These are phyloP conservation scores for Lordiphosa collinella DNA, from an alignment of 1,140 invertebrate species.

Conservation along the genomic window DNA sequence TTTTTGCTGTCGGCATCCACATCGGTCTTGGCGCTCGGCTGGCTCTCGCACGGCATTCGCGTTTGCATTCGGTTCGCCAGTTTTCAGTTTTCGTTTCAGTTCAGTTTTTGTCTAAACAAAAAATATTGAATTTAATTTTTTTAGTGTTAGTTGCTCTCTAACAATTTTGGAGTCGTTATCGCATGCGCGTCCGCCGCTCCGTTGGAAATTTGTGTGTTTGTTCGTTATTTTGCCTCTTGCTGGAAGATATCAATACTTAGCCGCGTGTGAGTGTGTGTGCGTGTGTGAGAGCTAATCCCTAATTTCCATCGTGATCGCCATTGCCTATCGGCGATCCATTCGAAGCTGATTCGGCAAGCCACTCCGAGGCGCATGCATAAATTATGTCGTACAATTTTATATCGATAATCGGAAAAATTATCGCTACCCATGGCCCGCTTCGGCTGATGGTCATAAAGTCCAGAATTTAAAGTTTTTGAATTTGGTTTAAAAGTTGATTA, in stretches of 20 bases:
- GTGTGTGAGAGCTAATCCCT: slow-evolving; percentile 7
- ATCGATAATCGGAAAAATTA: slow-evolving; percentile 35
- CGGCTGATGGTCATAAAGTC: slow-evolving; percentile 49
- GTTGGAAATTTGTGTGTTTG: slow-evolving; percentile 15
- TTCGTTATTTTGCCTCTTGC: slow-evolving; percentile 10
- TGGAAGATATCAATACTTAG: background rate
- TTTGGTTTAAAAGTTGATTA: slow-evolving; percentile 62
- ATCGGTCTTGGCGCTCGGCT: slow-evolving; percentile 21
- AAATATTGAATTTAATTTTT: slow-evolving; percentile 80
- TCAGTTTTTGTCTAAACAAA: slow-evolving; percentile 78
- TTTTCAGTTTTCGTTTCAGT: slow-evolving; percentile 61
- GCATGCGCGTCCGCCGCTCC: slow-evolving; percentile 70
- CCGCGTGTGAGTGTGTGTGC: background rate
- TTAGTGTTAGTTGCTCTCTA: slow-evolving; percentile 79
- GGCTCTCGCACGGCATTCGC: slow-evolving; percentile 43
- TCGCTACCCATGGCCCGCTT: slow-evolving; percentile 20
- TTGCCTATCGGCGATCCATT: slow-evolving; percentile 2
- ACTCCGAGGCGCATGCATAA: slow-evolving; percentile 18
- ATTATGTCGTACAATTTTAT: slow-evolving; percentile 42
- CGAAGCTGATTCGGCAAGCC: background rate
- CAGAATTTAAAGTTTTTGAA: slow-evolving; percentile 45
- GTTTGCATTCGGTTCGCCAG: slow-evolving; percentile 65
- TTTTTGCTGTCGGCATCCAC: slow-evolving; percentile 9
- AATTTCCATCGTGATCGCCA: slow-evolving; percentile 5
- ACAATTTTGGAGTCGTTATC: slow-evolving; percentile 79